A percentile compares a stretch with the other conserved stretches of the same genome.
Conservation (phyloP, 2,113 vertebrate species). For the Zosterops japonicus region DNA sequence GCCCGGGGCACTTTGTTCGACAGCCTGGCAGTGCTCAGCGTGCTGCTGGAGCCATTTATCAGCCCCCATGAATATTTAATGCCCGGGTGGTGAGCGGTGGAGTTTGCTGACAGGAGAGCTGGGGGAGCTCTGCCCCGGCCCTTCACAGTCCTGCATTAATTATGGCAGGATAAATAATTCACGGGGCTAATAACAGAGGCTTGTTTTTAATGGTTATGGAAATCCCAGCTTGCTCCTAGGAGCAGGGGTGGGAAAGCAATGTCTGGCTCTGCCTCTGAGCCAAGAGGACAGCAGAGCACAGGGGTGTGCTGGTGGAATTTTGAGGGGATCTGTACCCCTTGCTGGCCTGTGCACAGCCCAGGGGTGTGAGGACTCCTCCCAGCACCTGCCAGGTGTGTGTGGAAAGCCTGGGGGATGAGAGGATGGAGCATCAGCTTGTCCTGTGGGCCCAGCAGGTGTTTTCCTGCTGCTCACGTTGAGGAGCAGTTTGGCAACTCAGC, state of each 20-base stretch:
- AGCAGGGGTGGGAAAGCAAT: neutral
- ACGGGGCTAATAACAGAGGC: conserved; percentile 24
- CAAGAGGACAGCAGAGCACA: neutral
- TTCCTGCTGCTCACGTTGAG: neutral
- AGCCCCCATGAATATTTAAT: conserved; percentile 29
- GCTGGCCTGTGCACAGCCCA: neutral
- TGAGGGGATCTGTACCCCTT: neutral
- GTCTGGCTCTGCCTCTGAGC: neutral
- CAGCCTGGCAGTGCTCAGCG: neutral
- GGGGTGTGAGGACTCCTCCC: rapidly evolving
- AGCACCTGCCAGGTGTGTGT: neutral
- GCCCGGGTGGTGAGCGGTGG: neutral
- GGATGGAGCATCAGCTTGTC: neutral
- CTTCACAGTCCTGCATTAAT: neutral
- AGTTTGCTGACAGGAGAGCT: neutral
- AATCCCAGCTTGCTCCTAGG: neutral
- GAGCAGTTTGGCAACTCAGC: neutral
- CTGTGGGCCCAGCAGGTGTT: neutral
- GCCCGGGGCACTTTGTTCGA: neutral
- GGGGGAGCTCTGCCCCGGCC: neutral
- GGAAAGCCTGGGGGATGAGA: rapidly evolving
- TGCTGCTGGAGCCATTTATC: neutral
- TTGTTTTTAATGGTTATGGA: conserved; percentile 1
- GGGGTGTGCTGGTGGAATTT: neutral
- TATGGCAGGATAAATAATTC: conserved; percentile 40